phyloP scores from a whole-genome alignment of 1,140 invertebrate species.

The Venustaconcha ellipsiformis region DNA sequence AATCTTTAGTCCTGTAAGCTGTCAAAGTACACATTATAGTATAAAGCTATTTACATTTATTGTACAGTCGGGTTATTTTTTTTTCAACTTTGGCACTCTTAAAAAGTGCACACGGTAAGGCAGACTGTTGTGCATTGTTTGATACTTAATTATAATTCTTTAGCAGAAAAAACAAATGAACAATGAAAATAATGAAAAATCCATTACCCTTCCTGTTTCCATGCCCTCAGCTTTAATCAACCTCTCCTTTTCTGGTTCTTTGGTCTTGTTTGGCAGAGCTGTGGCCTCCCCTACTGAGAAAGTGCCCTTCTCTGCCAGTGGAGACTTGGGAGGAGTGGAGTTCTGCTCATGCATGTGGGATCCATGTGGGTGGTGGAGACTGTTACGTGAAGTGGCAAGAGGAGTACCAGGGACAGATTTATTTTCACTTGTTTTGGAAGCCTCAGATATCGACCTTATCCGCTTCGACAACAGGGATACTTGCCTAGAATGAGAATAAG shows the following conservation, averaged over 20 bases:
- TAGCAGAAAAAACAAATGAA: too few relatives aligned
- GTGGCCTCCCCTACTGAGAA: too few relatives aligned
- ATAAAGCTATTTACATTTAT: too few relatives aligned
- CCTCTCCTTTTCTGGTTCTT: slow-evolving; percentile 43
- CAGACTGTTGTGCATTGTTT: too few relatives aligned
- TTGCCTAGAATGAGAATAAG: slow-evolving; percentile 33
- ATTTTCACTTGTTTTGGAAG: not conserved
- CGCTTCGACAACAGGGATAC: slow-evolving; percentile 46
- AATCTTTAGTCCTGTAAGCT: too few relatives aligned
- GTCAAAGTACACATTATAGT: too few relatives aligned
- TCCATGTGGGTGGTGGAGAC: not conserved
- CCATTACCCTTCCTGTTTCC: slow-evolving; percentile 55
- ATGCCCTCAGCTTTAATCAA: slow-evolving; percentile 58
- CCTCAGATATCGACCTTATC: slow-evolving; percentile 30
- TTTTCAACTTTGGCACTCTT: too few relatives aligned
- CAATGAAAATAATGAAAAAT: not conserved
- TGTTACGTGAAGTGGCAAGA: not conserved
- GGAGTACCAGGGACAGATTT: slow-evolving; percentile 14
- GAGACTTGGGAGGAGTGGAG: too few relatives aligned
- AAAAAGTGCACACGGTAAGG: too few relatives aligned
- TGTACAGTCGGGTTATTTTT: too few relatives aligned
- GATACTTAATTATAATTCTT: too few relatives aligned
- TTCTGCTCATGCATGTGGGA: not conserved
- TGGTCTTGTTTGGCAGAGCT: not conserved
- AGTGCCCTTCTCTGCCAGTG: too few relatives aligned